Percentiles rank a stretch among this genome's conserved stretches.
Conservation (phyloP, 2,888 invertebrate species). For the Megastigmus dorsalis region DNA sequence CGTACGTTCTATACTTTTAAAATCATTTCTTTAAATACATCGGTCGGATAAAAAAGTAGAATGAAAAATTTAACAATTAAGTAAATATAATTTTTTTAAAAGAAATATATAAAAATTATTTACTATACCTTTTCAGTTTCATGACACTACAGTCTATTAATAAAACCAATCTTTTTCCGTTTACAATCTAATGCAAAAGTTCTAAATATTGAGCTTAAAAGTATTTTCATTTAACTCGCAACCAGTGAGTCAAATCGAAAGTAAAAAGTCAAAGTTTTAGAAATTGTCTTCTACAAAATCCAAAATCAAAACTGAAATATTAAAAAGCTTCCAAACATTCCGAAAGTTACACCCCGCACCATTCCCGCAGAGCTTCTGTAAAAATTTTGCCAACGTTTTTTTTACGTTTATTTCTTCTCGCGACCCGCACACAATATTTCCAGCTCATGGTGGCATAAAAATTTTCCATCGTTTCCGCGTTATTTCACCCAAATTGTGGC, state of each 20-base stretch:
- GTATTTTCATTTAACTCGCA: background rate
- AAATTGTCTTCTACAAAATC: no score
- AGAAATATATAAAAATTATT: no score
- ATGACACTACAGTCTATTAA: no score
- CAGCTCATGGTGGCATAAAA: background rate
- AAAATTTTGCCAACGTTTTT: constrained; percentile 17
- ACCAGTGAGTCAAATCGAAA: background rate
- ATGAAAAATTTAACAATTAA: background rate
- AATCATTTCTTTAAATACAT: no score
- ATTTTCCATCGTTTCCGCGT: constrained; percentile 20
- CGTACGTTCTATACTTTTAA: no score
- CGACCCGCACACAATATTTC: constrained; percentile 18
- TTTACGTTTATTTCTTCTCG: background rate
- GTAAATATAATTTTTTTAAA: background rate
- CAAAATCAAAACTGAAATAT: background rate
- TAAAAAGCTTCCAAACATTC: background rate
- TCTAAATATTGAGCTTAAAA: no score
- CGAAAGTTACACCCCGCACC: background rate
- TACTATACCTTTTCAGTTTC: no score
- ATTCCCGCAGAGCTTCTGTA: background rate
- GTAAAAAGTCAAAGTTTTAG: no score
- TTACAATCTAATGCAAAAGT: no score
- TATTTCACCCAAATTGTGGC: constrained; percentile 21
- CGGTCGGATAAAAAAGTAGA: no score
- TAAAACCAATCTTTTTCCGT: no score